A percentile compares a stretch with the other conserved stretches of the same genome.
phyloP scores from a whole-genome alignment of 92 coral and sea anemone genomes.

The Parazoanthus atlanticus region DNA sequence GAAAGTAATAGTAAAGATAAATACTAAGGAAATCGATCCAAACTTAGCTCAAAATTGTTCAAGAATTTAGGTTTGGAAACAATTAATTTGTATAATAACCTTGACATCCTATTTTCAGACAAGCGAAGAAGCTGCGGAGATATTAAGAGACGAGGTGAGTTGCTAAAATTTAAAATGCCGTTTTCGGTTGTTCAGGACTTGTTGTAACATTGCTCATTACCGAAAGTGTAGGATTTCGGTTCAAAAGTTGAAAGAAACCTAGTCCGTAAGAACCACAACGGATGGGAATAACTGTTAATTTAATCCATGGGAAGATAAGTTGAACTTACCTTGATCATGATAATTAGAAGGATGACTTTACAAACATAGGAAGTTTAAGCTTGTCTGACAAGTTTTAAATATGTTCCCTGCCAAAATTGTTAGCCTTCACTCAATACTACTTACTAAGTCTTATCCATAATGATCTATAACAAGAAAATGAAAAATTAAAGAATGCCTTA shows the following conservation, averaged over 20 bases:
- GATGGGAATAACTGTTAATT: not conserved
- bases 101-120: slow-evolving; percentile 13
- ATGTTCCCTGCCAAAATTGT: slow-evolving; percentile 8
- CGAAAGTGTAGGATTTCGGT: not conserved
- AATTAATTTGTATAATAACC: slow-evolving; percentile 6
- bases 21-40: slow-evolving; percentile 11
- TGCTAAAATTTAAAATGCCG: slow-evolving; percentile 2
- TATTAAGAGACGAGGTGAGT: not conserved
- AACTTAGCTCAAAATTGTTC: slow-evolving; percentile 11
- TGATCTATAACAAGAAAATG: not conserved
- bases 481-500: not conserved
- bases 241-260: not conserved
- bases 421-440: not conserved
- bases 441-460: not conserved
- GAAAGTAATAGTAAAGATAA: not conserved
- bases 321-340: not conserved
- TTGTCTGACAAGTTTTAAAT: not conserved
- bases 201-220: not conserved
- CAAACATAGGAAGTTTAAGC: not conserved
- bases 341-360: not conserved
- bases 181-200: not conserved
- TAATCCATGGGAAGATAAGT: slow-evolving; percentile 6
- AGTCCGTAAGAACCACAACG: not conserved
- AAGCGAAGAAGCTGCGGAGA: not conserved
- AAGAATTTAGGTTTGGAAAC: slow-evolving; percentile 13